Evolutionary conservation across 1,140 invertebrate genomes (phyloP).

Genomic region (Drosophila sp.): DNA sequence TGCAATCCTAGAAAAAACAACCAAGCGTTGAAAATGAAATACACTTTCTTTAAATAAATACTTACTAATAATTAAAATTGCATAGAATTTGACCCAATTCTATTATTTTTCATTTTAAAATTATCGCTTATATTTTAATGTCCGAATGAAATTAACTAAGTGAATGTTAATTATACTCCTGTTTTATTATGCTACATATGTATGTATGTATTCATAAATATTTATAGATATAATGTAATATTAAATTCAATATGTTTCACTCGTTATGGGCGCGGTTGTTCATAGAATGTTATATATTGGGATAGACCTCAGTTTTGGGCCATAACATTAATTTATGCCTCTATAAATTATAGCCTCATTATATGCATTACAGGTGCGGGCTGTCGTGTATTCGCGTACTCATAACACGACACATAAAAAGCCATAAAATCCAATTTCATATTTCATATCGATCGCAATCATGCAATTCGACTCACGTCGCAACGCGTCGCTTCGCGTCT

Average conservation of each 20-base stretch:
- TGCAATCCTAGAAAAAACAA: neutral
- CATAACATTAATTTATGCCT: slow-evolving; percentile 56
- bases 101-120: no score
- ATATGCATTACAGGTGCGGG: slow-evolving; percentile 62
- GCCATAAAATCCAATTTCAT: slow-evolving; percentile 77
- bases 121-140: no score
- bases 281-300: neutral
- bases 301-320: neutral
- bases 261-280: neutral
- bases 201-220: neutral
- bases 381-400: slow-evolving; percentile 68
- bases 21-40: neutral
- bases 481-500: no score
- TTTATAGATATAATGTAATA: no score
- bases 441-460: slow-evolving; percentile 60
- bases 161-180: no score
- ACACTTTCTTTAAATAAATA: neutral
- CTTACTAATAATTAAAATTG: no score
- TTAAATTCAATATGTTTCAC: neutral
- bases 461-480: slow-evolving; percentile 66
- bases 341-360: slow-evolving; percentile 69
- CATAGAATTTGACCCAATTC: no score
- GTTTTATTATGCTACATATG: no score
- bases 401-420: slow-evolving; percentile 64
- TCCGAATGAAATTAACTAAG: no score